phyloP scores from a whole-genome alignment of 2,888 invertebrate species.

The Choristoneura rosaceana region DNA sequence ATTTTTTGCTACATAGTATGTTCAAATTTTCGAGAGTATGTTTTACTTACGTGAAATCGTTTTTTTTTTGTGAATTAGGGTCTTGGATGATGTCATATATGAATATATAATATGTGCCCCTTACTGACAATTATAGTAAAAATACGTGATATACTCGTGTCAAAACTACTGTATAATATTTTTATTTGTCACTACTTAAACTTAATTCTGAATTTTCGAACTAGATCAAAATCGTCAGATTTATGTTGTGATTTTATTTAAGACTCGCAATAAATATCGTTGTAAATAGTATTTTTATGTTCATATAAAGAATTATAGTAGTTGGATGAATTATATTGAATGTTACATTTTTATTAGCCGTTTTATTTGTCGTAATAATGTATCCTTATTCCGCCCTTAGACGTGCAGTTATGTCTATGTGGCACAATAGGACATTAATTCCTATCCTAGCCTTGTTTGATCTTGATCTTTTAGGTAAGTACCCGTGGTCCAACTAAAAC shows the following conservation, averaged over 20 bases:
- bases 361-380: slow-evolving; percentile 42
- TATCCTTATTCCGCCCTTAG: too few relatives aligned
- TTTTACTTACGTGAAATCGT: too few relatives aligned
- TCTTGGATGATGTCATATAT: too few relatives aligned
- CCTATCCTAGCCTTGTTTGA: too few relatives aligned
- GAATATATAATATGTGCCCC: neutral
- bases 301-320: slow-evolving; percentile 65
- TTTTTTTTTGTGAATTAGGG: too few relatives aligned
- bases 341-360: slow-evolving; percentile 61
- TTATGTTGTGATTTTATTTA: slow-evolving; percentile 74
- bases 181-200: neutral
- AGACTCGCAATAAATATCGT: slow-evolving; percentile 66
- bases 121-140: neutral
- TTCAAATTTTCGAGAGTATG: too few relatives aligned
- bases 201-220: neutral
- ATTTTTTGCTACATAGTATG: too few relatives aligned
- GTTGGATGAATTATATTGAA: slow-evolving; percentile 77
- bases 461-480: too few relatives aligned
- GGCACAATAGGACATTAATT: too few relatives aligned
- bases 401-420: too few relatives aligned
- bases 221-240: slow-evolving; percentile 42
- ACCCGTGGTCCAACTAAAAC: too few relatives aligned
- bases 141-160: slow-evolving; percentile 32
- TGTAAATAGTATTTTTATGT: slow-evolving; percentile 71
- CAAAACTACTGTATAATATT: slow-evolving; percentile 14